Base-by-base conservation (phyloP, 2,113 vertebrate species). In the Triplophysa siluroides region DNA sequence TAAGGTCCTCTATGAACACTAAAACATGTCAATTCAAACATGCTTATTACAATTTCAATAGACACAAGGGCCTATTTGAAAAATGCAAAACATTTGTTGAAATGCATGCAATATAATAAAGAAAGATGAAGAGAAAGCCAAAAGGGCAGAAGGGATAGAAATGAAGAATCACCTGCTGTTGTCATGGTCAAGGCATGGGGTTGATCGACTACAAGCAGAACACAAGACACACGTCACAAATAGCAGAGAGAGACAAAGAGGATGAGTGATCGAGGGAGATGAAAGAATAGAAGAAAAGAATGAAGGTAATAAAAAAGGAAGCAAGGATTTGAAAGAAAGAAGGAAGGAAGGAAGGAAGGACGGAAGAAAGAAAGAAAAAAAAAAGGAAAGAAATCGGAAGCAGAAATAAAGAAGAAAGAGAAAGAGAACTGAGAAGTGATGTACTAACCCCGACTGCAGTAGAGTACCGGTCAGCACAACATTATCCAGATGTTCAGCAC, bases 111-210 rank as follows among this genome's bases (percentile, higher is more conserved):
- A 72, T 38, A 63, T 41, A 70, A 21, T 43, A 52, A 12, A 60
- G 12, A 11, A 12, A 33, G 26, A 65, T 54, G 66, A 29, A 76
- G 7, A 50, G 45, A 54, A 41, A 71, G 24, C 47, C 38, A 67
- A 38, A 19, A 38, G 58, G 38, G 63, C 11, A 54, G 12, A 74
- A 16, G 13, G n/a, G 58, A 86, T 90, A 85, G 89, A 89, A 91
- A 88, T 92, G 90, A 84, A 94, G 86, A 85, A 93, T 98, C 96
- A 98, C 97, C 97, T 98, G 97, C 97, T 96, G 95, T 96, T 96
- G 96, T 98, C 97, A 94, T 95, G 94, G 89, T 98, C 97, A 94
- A 97, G 94, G 94, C 93, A 97, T 89, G 96, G 96, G 94, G 97
- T 96, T 86, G 95, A 89, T 88, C 79, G 94, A 94, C 97, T 98